These are phyloP conservation scores for Leuciscus waleckii DNA, from an alignment of 2,797 vertebrate species.

Conservation along the genomic window DNA sequence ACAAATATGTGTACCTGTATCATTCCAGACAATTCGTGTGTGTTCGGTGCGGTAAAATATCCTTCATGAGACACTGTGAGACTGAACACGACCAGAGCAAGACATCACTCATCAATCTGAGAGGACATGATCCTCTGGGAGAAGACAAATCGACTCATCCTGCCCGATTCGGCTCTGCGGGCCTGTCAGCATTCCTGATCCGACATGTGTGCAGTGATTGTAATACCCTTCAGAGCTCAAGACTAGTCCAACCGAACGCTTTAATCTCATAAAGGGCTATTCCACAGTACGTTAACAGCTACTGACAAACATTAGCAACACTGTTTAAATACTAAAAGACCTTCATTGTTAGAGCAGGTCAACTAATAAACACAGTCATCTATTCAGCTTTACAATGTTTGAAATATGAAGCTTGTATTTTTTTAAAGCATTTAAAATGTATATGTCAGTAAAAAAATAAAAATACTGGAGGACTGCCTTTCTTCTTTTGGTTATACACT, in stretches of 20 bases:
- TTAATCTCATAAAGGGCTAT: constrained; percentile 39
- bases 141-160: constrained; percentile 31
- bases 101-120: constrained; percentile 42
- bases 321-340: background rate
- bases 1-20: background rate
- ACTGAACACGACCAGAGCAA: constrained; percentile 24
- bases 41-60: constrained; percentile 60
- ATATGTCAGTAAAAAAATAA: background rate
- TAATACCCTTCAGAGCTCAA: constrained; percentile 34
- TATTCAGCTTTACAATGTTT: background rate
- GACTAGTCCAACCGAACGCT: constrained; percentile 28
- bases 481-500: background rate
- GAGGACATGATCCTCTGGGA: constrained; percentile 35
- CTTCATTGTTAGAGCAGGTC: background rate
- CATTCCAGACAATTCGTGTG: background rate
- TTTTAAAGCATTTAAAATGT: background rate
- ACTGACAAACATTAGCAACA: background rate
- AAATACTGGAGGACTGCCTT: background rate
- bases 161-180: background rate
- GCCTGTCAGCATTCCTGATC: constrained; percentile 8
- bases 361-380: background rate
- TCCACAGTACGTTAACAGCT: background rate
- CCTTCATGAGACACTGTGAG: constrained; percentile 34
- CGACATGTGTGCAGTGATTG: constrained; percentile 21
- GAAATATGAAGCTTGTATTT: background rate